A percentile compares a stretch with the other conserved stretches of the same genome.
Conservation (phyloP, 92 coral and sea anemone genomes). For the Paragorgia papillata region DNA sequence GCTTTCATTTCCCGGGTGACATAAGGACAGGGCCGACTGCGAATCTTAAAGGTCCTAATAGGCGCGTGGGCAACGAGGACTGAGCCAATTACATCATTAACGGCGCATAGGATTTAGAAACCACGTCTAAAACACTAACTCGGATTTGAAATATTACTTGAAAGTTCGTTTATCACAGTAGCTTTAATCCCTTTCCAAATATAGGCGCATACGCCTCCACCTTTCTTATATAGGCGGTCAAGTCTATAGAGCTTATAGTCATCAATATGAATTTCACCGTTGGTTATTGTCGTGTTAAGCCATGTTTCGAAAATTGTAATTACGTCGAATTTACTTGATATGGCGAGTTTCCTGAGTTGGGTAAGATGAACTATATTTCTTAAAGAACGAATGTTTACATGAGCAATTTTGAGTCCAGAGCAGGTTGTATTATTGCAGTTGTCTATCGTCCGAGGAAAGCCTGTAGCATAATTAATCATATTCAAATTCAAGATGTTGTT, state of each 20-base stretch:
- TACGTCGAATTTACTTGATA: conserved; percentile 15
- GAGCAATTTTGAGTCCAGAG: no score
- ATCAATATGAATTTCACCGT: conserved; percentile 22
- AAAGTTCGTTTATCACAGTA: conserved; percentile 21
- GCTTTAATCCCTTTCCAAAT: conserved; percentile 24
- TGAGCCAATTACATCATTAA: neutral
- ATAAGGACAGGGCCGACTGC: conserved; percentile 1
- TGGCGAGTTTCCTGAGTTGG: conserved; percentile 38
- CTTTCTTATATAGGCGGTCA: conserved; percentile 37
- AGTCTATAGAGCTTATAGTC: conserved; percentile 31
- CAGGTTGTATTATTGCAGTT: no score
- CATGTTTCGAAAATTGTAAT: conserved; percentile 48
- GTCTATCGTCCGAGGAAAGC: no score
- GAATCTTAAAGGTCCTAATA: neutral
- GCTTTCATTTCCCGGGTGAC: conserved; percentile 43
- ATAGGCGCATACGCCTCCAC: conserved; percentile 33
- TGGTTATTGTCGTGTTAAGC: conserved; percentile 43
- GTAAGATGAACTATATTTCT: conserved; percentile 44
- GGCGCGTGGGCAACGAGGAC: no score
- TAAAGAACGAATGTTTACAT: conserved; percentile 52
- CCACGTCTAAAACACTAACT: neutral
- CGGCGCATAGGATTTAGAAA: neutral
- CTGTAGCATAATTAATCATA: no score
- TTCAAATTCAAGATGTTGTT: no score
- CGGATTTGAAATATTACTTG: conserved; percentile 5